These are phyloP conservation scores for Gasterosteus aculeatus DNA, from an alignment of 2,113 vertebrate species.

Conservation along the genomic window DNA sequence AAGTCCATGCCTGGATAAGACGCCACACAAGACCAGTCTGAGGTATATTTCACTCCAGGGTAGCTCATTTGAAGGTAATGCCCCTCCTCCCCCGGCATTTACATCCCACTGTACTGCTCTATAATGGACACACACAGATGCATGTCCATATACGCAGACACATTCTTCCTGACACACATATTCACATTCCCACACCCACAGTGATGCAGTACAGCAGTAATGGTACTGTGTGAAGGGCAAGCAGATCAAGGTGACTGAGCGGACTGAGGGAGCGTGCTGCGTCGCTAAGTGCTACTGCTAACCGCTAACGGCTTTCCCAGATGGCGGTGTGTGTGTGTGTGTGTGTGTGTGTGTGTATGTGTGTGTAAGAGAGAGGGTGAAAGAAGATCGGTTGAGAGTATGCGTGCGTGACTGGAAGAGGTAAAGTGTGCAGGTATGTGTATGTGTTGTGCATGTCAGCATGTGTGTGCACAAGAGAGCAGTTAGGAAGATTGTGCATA, in stretches of 20 bases:
- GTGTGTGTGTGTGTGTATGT: constrained; percentile 33
- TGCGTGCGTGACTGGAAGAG: constrained; percentile 41
- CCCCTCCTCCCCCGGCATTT: constrained; percentile 75
- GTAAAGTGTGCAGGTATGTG: constrained; percentile 46
- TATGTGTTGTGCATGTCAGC: constrained; percentile 46
- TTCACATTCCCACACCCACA: constrained; percentile 59
- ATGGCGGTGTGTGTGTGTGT: constrained; percentile 64
- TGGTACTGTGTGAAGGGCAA: constrained; percentile 83
- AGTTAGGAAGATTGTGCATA: constrained; percentile 73
- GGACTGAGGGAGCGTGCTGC: constrained; percentile 78
- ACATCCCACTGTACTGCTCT: constrained; percentile 76
- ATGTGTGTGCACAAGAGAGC: constrained; percentile 77
- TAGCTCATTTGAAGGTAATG: constrained; percentile 81
- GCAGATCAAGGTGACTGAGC: constrained; percentile 85
- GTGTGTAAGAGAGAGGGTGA: constrained; percentile 38
- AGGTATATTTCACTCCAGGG: constrained; percentile 69
- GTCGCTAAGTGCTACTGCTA: constrained; percentile 80
- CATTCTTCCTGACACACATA: constrained; percentile 45
- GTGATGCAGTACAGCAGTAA: constrained; percentile 75
- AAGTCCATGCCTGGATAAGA: constrained; percentile 18
- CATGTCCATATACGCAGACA: constrained; percentile 59
- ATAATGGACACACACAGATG: constrained; percentile 75
- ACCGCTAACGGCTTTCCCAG: constrained; percentile 81
- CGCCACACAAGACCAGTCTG: constrained; percentile 44
- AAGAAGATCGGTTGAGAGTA: constrained; percentile 52